A percentile compares a stretch with the other conserved stretches of the same genome.
Evolutionary conservation across 2,797 vertebrate genomes (phyloP).

Genomic region (Chaenodraco wilsoni): DNA sequence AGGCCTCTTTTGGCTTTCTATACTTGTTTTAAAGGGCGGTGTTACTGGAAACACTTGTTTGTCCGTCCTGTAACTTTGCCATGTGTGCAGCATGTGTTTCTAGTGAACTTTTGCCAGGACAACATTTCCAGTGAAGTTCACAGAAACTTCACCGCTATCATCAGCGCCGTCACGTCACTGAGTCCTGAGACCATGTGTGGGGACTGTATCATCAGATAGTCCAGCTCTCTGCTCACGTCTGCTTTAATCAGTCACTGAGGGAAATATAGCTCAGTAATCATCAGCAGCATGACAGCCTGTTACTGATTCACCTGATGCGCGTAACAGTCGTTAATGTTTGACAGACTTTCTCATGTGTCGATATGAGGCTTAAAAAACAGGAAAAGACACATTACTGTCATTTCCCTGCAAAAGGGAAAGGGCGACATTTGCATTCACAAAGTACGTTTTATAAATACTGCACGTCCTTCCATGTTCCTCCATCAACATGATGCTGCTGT

Average conservation of each 20-base stretch:
- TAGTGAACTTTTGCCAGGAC: background rate
- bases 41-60: background rate
- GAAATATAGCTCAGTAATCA: too few species aligned
- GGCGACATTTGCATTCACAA: background rate
- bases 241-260: too few species aligned
- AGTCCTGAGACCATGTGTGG: background rate
- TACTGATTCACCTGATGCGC: background rate
- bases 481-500: background rate
- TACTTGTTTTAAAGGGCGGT: background rate
- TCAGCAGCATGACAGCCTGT: too few species aligned
- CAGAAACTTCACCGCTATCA: background rate
- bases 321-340: background rate
- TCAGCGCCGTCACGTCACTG: background rate
- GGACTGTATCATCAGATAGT: background rate
- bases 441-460: constrained; percentile 12
- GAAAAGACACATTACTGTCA: background rate
- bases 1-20: background rate
- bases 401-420: background rate
- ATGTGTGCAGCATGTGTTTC: background rate
- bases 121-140: constrained; percentile 22
- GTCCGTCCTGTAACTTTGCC: background rate
- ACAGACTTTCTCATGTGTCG: background rate
- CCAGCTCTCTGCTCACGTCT: background rate
- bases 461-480: background rate
- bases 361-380: background rate